These are phyloP conservation scores for Epinotia brunnichana DNA, from an alignment of 2,888 invertebrate genomes.

Conservation along the genomic window DNA sequence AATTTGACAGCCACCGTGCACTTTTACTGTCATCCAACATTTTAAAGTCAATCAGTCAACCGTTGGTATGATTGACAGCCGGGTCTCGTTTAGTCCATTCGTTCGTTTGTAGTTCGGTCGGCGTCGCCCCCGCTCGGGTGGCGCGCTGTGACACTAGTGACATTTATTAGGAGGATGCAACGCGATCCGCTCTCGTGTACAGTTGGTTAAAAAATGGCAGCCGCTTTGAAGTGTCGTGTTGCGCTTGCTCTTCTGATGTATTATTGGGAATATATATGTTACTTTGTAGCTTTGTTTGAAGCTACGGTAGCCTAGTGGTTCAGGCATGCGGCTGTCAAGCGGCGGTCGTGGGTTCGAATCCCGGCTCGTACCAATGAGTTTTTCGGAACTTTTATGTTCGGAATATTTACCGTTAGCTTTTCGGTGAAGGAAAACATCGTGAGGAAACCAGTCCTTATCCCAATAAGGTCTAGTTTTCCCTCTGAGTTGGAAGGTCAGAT, in stretches of 20 bases:
- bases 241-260: constrained; percentile 15
- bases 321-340: too few species aligned
- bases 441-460: too few species aligned
- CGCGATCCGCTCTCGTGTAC: constrained; percentile 49
- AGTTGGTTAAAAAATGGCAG: constrained; percentile 29
- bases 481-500: too few species aligned
- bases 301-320: too few species aligned
- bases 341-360: too few species aligned
- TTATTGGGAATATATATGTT: constrained; percentile 26
- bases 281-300: too few species aligned
- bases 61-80: constrained; percentile 39
- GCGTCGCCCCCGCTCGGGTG: constrained; percentile 29
- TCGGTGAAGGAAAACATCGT: too few species aligned
- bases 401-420: too few species aligned
- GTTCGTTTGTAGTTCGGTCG: constrained; percentile 27
- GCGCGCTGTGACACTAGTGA: constrained; percentile 50
- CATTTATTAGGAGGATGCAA: constrained; percentile 63
- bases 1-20: constrained; percentile 41
- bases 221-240: constrained; percentile 36
- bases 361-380: too few species aligned
- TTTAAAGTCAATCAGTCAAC: constrained; percentile 42
- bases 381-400: too few species aligned
- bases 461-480: too few species aligned
- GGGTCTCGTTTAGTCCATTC: constrained; percentile 31
- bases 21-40: constrained; percentile 42